A percentile compares a stretch with the other conserved stretches of the same genome.
phyloP scores from a whole-genome alignment of 2,113 vertebrate species.

The Astur gentilis region DNA sequence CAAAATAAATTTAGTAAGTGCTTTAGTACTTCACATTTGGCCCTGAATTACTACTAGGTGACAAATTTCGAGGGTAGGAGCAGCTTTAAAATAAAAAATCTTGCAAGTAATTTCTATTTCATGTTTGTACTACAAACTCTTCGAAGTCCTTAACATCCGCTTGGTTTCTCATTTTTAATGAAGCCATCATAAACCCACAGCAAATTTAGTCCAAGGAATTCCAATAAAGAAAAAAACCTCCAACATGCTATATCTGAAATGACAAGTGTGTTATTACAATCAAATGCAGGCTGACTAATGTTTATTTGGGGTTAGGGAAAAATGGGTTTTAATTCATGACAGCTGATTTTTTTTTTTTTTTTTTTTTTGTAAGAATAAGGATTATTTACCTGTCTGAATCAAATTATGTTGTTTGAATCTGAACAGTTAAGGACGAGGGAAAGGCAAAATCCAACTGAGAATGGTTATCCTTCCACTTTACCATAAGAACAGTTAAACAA shows the following conservation, averaged over 20 bases:
- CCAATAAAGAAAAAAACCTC: background rate
- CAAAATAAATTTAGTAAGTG: background rate
- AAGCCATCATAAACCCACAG: background rate
- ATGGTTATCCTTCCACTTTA: background rate
- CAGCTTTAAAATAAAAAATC: background rate
- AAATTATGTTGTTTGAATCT: constrained; percentile 6
- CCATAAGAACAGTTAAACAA: background rate
- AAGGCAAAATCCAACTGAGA: background rate
- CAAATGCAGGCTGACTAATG: constrained; percentile 11
- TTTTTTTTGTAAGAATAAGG: background rate
- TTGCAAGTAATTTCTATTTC: background rate
- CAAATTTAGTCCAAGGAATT: constrained; percentile 26
- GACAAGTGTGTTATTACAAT: constrained; percentile 19
- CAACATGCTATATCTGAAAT: background rate
- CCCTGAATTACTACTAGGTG: background rate
- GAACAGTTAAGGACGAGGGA: background rate
- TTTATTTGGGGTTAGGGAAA: constrained; percentile 45
- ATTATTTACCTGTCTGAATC: constrained; percentile 45
- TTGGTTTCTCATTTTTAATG: constrained; percentile 42
- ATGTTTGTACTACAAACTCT: background rate
- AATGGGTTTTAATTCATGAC: constrained; percentile 42
- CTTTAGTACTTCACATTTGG: background rate
- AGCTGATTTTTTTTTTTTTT: background rate
- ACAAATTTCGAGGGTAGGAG: background rate
- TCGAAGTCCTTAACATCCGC: background rate